Base-by-base conservation (phyloP, 2,113 vertebrate genomes). In the Sisor rabdophorus region DNA sequence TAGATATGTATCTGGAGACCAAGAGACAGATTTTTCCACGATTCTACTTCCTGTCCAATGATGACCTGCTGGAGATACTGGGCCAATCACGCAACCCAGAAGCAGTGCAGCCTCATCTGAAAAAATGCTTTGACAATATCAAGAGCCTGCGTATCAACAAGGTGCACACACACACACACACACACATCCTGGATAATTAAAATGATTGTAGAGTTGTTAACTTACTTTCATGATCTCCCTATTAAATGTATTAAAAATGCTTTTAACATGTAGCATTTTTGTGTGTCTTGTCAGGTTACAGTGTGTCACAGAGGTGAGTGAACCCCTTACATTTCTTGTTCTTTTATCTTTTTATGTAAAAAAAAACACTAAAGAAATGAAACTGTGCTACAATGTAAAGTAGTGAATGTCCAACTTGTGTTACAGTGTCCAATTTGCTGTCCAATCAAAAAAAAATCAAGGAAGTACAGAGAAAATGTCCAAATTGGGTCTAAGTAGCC, bases 121-220 rank as follows among this genome's bases (percentile, higher is more conserved):
- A 94, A 82, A 95, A 96, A 77, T 96, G 94, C 85, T 96, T 96
- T 0, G 93, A 94, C 86, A 96, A 95, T 85, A 93, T 96, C 76
- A 95, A 92, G 80, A 87, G 88, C 54, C 86, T 97, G 61, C 84
- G 71, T 15, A 91, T 95, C 53, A 89, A 90, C 73, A 94, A 94
- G 93, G 95, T 89, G 77, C 6, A 4, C 68, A 16, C 52, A 17
- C 26, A 40, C 11, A 24, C 17, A 40, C 20, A 16, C 20, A n/a
- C 75, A 54, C 4, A 58, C 2, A 56, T 65, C 30, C 26, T 24
- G 72, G 5, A 54, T 63, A 53, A 56, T n/a, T 24, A 60, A 50
- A 72, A 47, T 28, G 19, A 75, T 59, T 19, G 16, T 50, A 63
- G 58, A 69, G 3, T 24, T 58, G 19, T 36, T 50, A 10, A 19